Conservation (phyloP, 2,113 vertebrate species). For the Emydocephalus ijimae region DNA sequence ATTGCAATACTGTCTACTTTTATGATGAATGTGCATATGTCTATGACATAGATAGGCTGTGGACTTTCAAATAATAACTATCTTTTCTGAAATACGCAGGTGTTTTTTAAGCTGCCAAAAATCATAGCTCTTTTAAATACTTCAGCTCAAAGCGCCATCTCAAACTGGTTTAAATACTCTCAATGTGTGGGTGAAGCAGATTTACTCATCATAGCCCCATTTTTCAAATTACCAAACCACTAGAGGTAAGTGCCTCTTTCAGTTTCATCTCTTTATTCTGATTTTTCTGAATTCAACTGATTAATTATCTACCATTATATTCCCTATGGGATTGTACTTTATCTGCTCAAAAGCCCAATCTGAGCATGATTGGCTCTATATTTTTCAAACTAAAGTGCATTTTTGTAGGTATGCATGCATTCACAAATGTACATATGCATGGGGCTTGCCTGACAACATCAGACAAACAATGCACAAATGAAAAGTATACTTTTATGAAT, state of each 20-base stretch:
- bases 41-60: neutral
- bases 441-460: neutral
- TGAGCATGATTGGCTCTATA: neutral
- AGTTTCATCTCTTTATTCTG: constrained; percentile 25
- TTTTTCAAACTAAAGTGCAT: neutral
- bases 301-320: constrained; percentile 40
- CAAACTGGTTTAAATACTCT: neutral
- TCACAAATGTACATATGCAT: too few relatives aligned
- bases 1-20: neutral
- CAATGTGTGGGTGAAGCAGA: neutral
- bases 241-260: neutral
- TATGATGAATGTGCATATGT: neutral
- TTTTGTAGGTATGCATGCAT: neutral
- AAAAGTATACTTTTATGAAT: neutral
- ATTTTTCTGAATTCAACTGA: constrained; percentile 30
- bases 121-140: neutral
- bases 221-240: neutral
- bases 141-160: neutral
- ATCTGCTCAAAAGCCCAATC: constrained; percentile 8
- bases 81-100: too few relatives aligned
- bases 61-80: neutral
- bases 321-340: neutral
- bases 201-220: neutral
- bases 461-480: rapidly evolving
- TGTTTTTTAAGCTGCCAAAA: neutral